Evolutionary conservation across 2,888 invertebrate species (phyloP).

Genomic region (Parnassius apollo): DNA sequence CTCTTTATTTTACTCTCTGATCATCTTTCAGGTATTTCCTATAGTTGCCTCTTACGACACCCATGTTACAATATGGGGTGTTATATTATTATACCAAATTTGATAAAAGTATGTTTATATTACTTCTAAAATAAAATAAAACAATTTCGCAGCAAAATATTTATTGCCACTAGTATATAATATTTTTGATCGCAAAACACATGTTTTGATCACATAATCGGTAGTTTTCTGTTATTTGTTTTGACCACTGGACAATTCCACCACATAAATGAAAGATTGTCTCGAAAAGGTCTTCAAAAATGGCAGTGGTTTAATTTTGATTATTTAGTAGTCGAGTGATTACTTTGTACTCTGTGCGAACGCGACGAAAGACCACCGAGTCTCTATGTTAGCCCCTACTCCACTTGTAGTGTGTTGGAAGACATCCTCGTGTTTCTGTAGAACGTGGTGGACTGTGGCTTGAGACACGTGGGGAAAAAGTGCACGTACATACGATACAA

Average conservation of each 20-base stretch:
- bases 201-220: not conserved
- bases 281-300: not conserved
- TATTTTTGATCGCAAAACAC: not conserved
- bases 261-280: not conserved
- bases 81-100: too few species aligned
- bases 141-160: not conserved
- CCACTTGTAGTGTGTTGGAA: constrained; percentile 90
- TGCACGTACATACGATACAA: constrained; percentile 94
- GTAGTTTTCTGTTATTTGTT: not conserved
- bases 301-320: not conserved
- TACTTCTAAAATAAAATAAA: too few species aligned
- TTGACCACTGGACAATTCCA: not conserved
- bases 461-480: constrained; percentile 86
- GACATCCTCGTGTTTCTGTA: constrained; percentile 89
- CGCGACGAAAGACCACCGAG: constrained; percentile 92
- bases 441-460: constrained; percentile 87
- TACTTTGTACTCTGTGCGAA: constrained; percentile 55
- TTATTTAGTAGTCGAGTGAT: not conserved
- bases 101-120: too few species aligned
- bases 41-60: too few species aligned
- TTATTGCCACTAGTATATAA: not conserved
- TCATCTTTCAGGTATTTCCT: too few species aligned
- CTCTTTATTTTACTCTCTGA: too few species aligned
- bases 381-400: constrained; percentile 92
- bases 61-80: too few species aligned